Evolutionary conservation across 2,888 invertebrate genomes (phyloP).

Genomic region (Tyria jacobaeae): DNA sequence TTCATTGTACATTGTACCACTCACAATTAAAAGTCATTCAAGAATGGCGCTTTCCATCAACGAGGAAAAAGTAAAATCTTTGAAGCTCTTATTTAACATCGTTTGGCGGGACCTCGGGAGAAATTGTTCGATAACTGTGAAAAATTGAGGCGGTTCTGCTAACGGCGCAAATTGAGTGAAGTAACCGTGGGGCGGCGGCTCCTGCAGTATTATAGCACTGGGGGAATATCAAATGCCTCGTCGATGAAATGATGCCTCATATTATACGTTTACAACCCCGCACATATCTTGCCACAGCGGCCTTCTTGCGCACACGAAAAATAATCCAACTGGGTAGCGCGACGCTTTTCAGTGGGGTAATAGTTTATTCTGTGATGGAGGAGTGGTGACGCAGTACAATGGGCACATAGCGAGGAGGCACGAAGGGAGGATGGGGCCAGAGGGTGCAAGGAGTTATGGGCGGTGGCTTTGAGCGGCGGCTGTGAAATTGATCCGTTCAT

Average conservation of each 20-base stretch:
- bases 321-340: conserved; percentile 17
- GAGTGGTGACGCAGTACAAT: conserved; percentile 33
- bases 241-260: conserved; percentile 51
- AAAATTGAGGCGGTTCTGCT: conserved; percentile 74
- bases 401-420: conserved; percentile 35
- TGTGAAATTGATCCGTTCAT: conserved; percentile 76
- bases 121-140: conserved; percentile 80
- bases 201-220: conserved; percentile 41
- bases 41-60: background rate
- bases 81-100: conserved; percentile 72
- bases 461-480: conserved; percentile 63
- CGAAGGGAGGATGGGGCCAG: conserved; percentile 25
- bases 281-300: conserved; percentile 46
- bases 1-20: too few relatives aligned
- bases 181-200: conserved; percentile 48
- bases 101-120: conserved; percentile 55
- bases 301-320: conserved; percentile 7
- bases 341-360: conserved; percentile 17
- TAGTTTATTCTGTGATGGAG: conserved; percentile 47
- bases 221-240: conserved; percentile 43
- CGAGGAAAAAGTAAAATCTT: conserved; percentile 55
- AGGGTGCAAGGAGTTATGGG: conserved; percentile 39
- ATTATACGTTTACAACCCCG: conserved; percentile 43
- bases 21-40: too few relatives aligned
- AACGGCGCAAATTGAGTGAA: conserved; percentile 83